These are phyloP conservation scores for Enteromius treurensis DNA, from an alignment of 2,797 vertebrate species.

Conservation along the genomic window DNA sequence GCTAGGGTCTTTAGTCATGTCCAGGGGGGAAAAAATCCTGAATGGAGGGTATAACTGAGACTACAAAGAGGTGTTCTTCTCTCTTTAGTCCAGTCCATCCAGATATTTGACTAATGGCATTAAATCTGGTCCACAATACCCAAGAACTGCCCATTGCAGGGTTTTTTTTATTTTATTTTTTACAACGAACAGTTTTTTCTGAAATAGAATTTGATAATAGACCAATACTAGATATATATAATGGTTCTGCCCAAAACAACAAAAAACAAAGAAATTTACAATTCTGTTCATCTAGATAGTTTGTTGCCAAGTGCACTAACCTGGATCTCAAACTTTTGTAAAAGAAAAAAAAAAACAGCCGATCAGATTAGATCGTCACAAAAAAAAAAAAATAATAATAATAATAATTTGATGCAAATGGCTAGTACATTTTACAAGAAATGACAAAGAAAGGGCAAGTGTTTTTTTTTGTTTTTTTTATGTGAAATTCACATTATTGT, in stretches of 20 bases:
- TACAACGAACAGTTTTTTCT: background rate
- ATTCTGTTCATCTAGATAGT: background rate
- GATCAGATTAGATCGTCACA: background rate
- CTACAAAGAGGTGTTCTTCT: background rate
- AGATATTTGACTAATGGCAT: background rate
- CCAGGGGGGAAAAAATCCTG: background rate
- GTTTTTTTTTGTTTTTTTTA: background rate
- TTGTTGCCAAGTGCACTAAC: background rate
- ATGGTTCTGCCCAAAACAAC: background rate
- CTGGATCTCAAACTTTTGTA: background rate
- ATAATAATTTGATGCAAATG: background rate
- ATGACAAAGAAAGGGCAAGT: background rate
- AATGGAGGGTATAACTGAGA: constrained; percentile 20
- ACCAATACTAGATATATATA: background rate
- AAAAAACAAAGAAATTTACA: background rate
- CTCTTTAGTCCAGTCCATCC: constrained; percentile 3
- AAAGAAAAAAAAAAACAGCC: background rate
- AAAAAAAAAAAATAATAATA: background rate
- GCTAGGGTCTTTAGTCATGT: constrained; percentile 1
- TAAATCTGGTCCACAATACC: background rate
- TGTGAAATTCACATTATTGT: background rate
- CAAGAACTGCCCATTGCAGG: background rate
- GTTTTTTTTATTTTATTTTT: background rate
- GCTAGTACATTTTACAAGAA: background rate
- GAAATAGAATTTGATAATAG: background rate